Conservation (phyloP, 1,140 invertebrate species). For the Magallana gigas region DNA sequence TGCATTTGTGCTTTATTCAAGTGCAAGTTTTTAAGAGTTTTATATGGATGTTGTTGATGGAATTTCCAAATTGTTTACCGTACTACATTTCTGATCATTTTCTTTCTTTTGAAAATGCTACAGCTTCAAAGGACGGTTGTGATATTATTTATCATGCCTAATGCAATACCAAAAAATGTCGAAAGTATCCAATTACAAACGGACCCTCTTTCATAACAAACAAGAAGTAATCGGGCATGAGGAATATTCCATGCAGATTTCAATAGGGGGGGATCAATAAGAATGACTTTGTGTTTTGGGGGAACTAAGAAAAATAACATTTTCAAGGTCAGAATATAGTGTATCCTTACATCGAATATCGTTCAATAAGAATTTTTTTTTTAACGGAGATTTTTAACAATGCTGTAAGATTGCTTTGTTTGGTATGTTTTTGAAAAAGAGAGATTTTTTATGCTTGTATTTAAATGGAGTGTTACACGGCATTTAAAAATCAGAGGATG, state of each 20-base stretch:
- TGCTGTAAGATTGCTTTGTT: constrained; percentile 18
- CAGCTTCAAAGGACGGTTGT: background rate
- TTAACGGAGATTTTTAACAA: background rate
- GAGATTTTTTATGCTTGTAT: background rate
- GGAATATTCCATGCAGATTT: constrained; percentile 9
- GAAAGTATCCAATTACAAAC: background rate
- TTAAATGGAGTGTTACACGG: background rate
- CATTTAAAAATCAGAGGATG: no score
- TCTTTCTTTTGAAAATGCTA: no score
- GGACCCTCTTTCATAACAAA: background rate
- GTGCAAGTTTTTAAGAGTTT: no score
- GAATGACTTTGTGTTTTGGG: constrained; percentile 27
- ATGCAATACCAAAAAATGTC: background rate
- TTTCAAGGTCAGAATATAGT: constrained; percentile 19
- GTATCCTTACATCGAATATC: background rate
- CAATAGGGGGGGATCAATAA: constrained; percentile 8
- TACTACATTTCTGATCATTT: no score
- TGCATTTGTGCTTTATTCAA: no score
- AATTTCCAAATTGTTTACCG: no score
- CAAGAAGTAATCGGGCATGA: constrained; percentile 6
- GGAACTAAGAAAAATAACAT: constrained; percentile 5
- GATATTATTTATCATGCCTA: constrained; percentile 3
- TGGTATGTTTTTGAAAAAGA: background rate
- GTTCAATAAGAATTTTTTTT: constrained; percentile 2
- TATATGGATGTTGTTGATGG: no score